These are phyloP conservation scores for Amblyornis subalaris DNA, from an alignment of 2,113 vertebrate genomes.

Conservation along the genomic window DNA sequence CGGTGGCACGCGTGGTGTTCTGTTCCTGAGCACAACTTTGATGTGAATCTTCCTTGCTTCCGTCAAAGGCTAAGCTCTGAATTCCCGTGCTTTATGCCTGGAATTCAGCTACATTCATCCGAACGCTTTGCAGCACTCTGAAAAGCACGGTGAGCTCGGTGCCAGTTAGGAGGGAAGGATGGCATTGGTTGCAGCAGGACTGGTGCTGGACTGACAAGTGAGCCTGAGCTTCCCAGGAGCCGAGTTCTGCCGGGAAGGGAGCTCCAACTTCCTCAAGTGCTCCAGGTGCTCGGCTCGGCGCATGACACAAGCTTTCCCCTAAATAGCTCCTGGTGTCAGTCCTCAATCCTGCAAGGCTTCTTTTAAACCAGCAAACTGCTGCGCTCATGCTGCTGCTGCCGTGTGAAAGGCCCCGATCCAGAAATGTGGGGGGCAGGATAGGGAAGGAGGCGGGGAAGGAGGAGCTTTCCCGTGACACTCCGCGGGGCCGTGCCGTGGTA, in stretches of 20 bases:
- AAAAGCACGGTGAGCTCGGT: background rate
- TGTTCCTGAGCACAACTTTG: background rate
- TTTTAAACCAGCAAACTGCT: background rate
- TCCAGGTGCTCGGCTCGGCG: background rate
- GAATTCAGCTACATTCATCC: background rate
- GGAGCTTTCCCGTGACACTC: background rate
- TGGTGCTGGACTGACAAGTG: background rate
- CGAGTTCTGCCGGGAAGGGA: background rate
- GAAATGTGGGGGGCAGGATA: background rate
- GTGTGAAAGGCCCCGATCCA: background rate
- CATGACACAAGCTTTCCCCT: background rate
- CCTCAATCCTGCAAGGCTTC: background rate
- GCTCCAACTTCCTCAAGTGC: background rate
- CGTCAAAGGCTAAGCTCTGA: background rate
- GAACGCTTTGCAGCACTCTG: background rate
- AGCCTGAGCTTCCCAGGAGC: background rate
- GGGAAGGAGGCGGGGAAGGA: background rate
- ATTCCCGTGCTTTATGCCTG: background rate
- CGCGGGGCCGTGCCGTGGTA: fast-evolving
- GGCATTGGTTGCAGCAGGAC: background rate
- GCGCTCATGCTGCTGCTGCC: background rate
- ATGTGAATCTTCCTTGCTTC: background rate
- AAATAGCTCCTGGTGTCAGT: background rate
- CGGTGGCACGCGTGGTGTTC: background rate
- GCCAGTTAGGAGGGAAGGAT: background rate